Evolutionary conservation across 2,888 invertebrate species (phyloP), one percentile per base, ranked within the genome.

Genomic region (Cheilosia urbana): DNA sequence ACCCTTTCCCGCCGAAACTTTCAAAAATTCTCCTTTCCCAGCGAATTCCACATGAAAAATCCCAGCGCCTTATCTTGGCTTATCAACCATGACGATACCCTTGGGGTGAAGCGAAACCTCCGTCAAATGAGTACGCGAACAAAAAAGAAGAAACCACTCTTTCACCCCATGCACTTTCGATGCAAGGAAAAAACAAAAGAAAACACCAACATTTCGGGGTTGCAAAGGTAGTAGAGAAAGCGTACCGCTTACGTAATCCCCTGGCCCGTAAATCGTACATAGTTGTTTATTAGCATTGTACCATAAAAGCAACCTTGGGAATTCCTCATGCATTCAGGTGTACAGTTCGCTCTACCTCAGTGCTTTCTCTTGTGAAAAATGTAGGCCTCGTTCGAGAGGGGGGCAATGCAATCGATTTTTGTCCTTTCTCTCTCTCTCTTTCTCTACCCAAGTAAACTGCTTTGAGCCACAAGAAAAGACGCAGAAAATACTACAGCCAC

Each of bases 291-390:
- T 79, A 84, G 69, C 79, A 75, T 75, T 79, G 65, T 65, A 63
- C 73, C 37, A 78, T 78, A 58, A 78, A 45, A 40, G 45, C 68
- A 79, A 79, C 83, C 83, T 84, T 84, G 83, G 75, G 63, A 63
- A 58, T 79, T 68, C 45, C 58, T 69, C 58, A 71, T 79, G 65
- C 73, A 79, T 69, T 75, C 63, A 84, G 68, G 78, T 73, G 71
- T 60, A 65, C 37, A 27, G 57, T 53, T 40, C 19, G 40, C 34
- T 53, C n/a, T 34, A 17, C 63, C 21, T 11, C 30, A 17, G 7
- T 24, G 42, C 1, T n/a, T 49, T 53, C 24, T 45, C 30, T n/a
- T 53, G 2, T 27, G n/a, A 13, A 60, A 60, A 77, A 77, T 60
- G 24, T 68, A 77, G 68, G 77, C 60, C 68, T 77, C 27, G 19